phyloP scores from a whole-genome alignment of 2,888 invertebrate species.

The Alloscopus bannaensis region DNA sequence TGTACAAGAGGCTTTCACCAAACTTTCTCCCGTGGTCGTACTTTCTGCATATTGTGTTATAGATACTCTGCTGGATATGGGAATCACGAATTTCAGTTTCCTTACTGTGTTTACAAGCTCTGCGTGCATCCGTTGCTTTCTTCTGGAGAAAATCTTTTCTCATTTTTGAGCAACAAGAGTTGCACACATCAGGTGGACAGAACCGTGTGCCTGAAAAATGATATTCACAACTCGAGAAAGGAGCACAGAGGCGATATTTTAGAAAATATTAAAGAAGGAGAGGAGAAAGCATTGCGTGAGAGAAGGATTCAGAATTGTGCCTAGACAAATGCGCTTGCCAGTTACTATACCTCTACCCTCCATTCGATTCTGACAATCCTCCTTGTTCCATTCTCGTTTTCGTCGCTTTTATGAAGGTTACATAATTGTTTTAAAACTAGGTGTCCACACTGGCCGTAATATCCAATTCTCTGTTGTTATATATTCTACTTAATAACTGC shows the following conservation, averaged over 20 bases:
- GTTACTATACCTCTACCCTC: too few species aligned
- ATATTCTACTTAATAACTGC: too few species aligned
- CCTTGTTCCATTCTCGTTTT: constrained; percentile 10
- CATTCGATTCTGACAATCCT: too few species aligned
- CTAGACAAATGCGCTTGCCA: too few species aligned
- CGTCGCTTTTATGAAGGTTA: constrained; percentile 42
- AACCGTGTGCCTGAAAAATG: neutral
- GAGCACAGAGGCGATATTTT: neutral
- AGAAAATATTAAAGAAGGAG: constrained; percentile 3
- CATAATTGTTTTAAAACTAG: constrained; percentile 36
- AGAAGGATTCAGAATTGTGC: too few species aligned
- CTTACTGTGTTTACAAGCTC: constrained; percentile 16
- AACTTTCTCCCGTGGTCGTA: too few species aligned
- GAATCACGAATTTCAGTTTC: constrained; percentile 12
- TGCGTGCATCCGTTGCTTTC: constrained; percentile 7
- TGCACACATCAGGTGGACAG: constrained; percentile 17
- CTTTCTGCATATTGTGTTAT: too few species aligned
- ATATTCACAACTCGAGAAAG: constrained; percentile 8
- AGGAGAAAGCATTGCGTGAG: constrained; percentile 25
- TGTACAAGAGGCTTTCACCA: neutral
- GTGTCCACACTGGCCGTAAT: constrained; percentile 17
- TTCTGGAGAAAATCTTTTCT: constrained; percentile 8
- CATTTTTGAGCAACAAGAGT: constrained; percentile 5
- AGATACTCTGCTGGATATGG: too few species aligned
- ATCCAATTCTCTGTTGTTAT: too few species aligned